Evolutionary conservation across 2,797 vertebrate species (phyloP), one percentile per base, ranked within the genome.

Genomic region (Cyclura pinguis): DNA sequence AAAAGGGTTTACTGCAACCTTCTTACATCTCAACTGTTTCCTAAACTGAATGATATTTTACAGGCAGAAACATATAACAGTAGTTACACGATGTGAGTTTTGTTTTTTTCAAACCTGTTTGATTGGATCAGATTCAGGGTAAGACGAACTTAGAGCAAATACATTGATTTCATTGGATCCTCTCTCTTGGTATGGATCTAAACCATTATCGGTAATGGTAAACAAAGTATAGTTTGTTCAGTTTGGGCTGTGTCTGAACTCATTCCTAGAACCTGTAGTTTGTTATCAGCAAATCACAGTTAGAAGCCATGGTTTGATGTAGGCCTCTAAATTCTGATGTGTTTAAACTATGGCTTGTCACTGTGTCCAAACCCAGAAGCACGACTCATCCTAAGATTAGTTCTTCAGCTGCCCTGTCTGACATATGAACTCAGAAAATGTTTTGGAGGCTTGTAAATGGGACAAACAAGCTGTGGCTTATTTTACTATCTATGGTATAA

Each of bases 1-100:
- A 69, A 88, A 92, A 92, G 89, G 77, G 74, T 62, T 95, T 59
- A 76, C 64, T 87, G 85, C 88, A 90, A 93, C 88, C 62, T 92
- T 91, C 88, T 32, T 50, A 6, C 80, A 72, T 62, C 72, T 84
- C 72, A 18, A 7, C 74, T 18, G 76, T 87, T 72, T 0, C 8
- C 78, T 78, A 89, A 89, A 69, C 86, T 29, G 50, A 85, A 42
- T 88, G 22, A 1, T 32, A 3, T 35, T 80, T 81, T 29, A 87
- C 4, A 57, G 84, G 80, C 89, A 80, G 57, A 83, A 93, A 73
- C 14, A 91, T 73, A 50, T 85, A 1, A 32, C 27, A 1, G 8
- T 91, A 1, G 0, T 14, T 64, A 32, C 24, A 16, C 10, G 2
- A 35, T 13, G 27, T n/a, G 38, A 1, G 24, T 57, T 38, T 82